These are phyloP conservation scores for Beris morrisii DNA, from an alignment of 2,888 invertebrate genomes.

Conservation along the genomic window DNA sequence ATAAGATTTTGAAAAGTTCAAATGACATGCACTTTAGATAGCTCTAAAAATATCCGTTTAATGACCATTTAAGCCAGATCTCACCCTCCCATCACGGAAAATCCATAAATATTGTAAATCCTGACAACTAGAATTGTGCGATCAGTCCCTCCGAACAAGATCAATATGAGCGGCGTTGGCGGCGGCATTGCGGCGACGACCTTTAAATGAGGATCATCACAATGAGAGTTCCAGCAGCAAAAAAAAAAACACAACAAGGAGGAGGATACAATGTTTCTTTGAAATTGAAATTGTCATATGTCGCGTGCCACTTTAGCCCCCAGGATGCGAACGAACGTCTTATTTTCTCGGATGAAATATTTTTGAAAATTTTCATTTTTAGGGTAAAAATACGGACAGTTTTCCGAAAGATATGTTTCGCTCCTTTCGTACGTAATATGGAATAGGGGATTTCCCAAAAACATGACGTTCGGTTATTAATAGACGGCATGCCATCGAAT, in stretches of 20 bases:
- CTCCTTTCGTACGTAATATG: constrained; percentile 13
- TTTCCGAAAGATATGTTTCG: constrained; percentile 6
- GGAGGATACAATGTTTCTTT: constrained; percentile 28
- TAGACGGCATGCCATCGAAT: constrained; percentile 21
- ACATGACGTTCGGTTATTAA: constrained; percentile 31
- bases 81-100: constrained; percentile 34
- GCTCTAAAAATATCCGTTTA: constrained; percentile 39
- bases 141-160: constrained; percentile 15
- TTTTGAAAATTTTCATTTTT: constrained; percentile 19
- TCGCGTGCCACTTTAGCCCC: constrained; percentile 38
- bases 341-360: constrained; percentile 14
- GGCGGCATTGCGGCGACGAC: constrained; percentile 13
- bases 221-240: background rate
- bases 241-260: constrained; percentile 7
- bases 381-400: constrained; percentile 28
- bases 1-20: constrained; percentile 30
- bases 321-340: constrained; percentile 22
- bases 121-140: constrained; percentile 38
- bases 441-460: constrained; percentile 14
- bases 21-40: constrained; percentile 32
- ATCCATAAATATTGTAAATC: constrained; percentile 40
- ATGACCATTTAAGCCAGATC: constrained; percentile 38
- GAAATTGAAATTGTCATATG: constrained; percentile 37
- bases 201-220: constrained; percentile 21
- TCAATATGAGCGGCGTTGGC: constrained; percentile 8